Conservation (phyloP, 2,888 invertebrate genomes). For the Deilephila elpenor region DNA sequence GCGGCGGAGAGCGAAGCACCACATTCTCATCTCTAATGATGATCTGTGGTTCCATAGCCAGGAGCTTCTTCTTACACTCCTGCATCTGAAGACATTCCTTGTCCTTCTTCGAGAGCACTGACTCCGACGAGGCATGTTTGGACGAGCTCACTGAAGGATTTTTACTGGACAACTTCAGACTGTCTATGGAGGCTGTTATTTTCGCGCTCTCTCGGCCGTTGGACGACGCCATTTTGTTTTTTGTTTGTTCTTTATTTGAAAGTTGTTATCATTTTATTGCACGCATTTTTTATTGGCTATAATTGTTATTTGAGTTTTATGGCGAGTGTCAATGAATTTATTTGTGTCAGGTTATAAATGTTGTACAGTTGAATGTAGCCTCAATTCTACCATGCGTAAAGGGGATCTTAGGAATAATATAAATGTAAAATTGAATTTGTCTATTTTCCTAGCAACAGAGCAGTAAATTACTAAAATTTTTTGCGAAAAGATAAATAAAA, state of each 20-base stretch:
- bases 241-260: slow-evolving; percentile 15
- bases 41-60: slow-evolving; percentile 79
- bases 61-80: slow-evolving; percentile 78
- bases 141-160: slow-evolving; percentile 72
- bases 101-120: slow-evolving; percentile 76
- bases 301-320: no score
- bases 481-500: no score
- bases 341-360: no score
- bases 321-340: slow-evolving; percentile 13
- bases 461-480: no score
- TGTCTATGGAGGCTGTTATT: slow-evolving; percentile 78
- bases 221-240: slow-evolving; percentile 71
- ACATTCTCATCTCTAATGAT: slow-evolving; percentile 81
- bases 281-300: not conserved
- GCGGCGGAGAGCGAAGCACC: slow-evolving; percentile 75
- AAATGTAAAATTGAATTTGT: no score
- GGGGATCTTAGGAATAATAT: no score
- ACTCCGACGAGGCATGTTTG: slow-evolving; percentile 80
- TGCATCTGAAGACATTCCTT: slow-evolving; percentile 79
- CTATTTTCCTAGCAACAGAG: no score
- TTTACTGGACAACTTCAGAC: slow-evolving; percentile 78
- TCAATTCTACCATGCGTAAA: no score
- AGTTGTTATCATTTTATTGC: not conserved
- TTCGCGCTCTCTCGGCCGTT: slow-evolving; percentile 76
- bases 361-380: no score